Conservation (phyloP, 2,888 invertebrate genomes). For the Lysandra coridon region DNA sequence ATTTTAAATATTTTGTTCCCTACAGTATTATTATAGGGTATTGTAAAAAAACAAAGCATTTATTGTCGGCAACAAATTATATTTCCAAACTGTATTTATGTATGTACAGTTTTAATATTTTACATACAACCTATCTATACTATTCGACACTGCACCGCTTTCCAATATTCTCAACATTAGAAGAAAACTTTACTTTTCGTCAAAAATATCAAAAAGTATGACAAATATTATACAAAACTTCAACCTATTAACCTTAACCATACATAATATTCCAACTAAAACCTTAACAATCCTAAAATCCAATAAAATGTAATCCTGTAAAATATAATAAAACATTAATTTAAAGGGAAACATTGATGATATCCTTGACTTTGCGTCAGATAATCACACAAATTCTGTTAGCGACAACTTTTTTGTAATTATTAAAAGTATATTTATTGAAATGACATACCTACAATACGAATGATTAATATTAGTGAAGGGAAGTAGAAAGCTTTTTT, state of each 20-base stretch:
- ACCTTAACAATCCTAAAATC: background rate
- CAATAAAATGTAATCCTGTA: background rate
- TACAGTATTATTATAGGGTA: background rate
- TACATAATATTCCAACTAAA: background rate
- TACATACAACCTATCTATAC: conserved; percentile 30
- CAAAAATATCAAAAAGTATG: background rate
- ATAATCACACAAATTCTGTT: conserved; percentile 6
- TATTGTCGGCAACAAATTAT: conserved; percentile 31
- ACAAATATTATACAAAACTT: background rate
- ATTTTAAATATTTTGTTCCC: background rate
- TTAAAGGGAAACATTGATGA: background rate
- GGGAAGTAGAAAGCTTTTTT: background rate
- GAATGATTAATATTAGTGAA: background rate
- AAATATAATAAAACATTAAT: background rate
- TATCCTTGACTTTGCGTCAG: conserved; percentile 12
- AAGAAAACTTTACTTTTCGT: conserved; percentile 3
- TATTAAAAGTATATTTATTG: background rate
- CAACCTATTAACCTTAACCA: background rate
- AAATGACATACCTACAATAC: conserved; percentile 1
- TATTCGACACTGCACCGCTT: conserved; percentile 27
- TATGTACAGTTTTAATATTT: conserved; percentile 20
- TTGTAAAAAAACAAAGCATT: conserved; percentile 18
- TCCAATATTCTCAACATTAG: conserved; percentile 4
- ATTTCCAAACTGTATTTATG: conserved; percentile 28
- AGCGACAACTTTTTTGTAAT: conserved; percentile 12